A percentile compares a stretch with the other conserved stretches of the same genome.
Conservation (phyloP, 2,888 invertebrate species). For the Torymus auratus region DNA sequence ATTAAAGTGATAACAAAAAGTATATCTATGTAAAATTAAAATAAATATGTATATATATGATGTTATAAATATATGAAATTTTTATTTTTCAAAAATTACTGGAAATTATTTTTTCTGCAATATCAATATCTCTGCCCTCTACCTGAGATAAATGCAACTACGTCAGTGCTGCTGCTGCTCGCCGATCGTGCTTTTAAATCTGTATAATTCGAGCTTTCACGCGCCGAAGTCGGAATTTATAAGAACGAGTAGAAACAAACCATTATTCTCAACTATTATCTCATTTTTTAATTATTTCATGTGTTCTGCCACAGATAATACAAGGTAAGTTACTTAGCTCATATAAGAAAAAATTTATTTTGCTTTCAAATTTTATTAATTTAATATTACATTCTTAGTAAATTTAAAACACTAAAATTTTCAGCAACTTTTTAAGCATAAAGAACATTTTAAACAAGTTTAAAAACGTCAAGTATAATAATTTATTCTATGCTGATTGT, state of each 20-base stretch:
- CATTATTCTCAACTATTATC: too few species aligned
- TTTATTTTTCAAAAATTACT: slow-evolving; percentile 7
- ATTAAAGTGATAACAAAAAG: too few species aligned
- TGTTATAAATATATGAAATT: not conserved
- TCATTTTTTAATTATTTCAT: not conserved
- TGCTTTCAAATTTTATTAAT: too few species aligned
- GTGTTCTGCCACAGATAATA: slow-evolving; percentile 17
- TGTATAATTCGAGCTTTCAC: slow-evolving; percentile 35
- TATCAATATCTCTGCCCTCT: slow-evolving; percentile 35
- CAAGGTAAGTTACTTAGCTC: slow-evolving; percentile 15
- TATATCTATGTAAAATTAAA: too few species aligned
- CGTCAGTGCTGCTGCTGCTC: not conserved
- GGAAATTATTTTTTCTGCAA: not conserved
- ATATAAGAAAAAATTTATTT: too few species aligned
- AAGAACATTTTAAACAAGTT: too few species aligned
- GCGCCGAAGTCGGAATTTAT: slow-evolving; percentile 29
- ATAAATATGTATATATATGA: slow-evolving; percentile 6
- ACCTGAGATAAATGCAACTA: slow-evolving; percentile 11
- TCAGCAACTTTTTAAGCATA: too few species aligned
- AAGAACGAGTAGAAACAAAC: not conserved
- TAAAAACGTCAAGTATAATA: too few species aligned
- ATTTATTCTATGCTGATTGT: too few species aligned
- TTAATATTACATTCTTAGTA: too few species aligned
- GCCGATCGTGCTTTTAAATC: slow-evolving; percentile 32
- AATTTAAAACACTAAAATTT: too few species aligned